Base-by-base conservation (phyloP, 2,888 invertebrate genomes). In the Oligia strigilis region DNA sequence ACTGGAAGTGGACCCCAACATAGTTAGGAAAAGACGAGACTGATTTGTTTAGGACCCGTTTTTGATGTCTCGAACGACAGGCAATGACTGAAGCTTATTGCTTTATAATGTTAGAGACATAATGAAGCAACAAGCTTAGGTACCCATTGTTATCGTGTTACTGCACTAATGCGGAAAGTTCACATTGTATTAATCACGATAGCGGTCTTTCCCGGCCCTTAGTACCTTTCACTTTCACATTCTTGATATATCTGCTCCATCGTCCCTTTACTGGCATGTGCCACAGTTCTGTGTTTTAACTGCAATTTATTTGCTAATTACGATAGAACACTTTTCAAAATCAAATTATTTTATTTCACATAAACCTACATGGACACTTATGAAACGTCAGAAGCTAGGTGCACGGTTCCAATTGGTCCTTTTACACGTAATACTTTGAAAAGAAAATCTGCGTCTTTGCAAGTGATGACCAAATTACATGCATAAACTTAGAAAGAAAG, bases 161-260 rank as follows among this genome's bases (percentile, higher is more conserved):
- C 36, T 49, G 14, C 46, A 17, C 60, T 83, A 66, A 55, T 29
- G 49, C 49, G 69, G 72, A 58, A 86, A 84, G 75, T 82, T 69
- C 60, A 77, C 72, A 82, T 74, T 65, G 62, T 74, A 82, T 72
- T 49, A 83, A 74, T 78, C 49, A 40, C 55, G 64, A 84, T 71
- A 43, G 64, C 66, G 40, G 40, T 86, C 77, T 74, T 83, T 36
- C 71, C 70, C 60, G 67, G 76, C 71, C 84, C 75, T 85, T 52
- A 14, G 67, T 65, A 13, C 64, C 84, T 87, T 85, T 84, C 76
- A 84, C 84, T 85, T 85, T 87, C 80, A 84, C 84, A 79, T 85
- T 79, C 79, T 58, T 62, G 77, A 77, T 69, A 43, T 72, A 60
- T 75, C 69, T 82, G n/a, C 46, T 49, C 29, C 67, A 72, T 55